A percentile compares a stretch with the other conserved stretches of the same genome.
These are phyloP conservation scores for Conops quadrifasciatus DNA, from an alignment of 2,888 invertebrate species.

Conservation along the genomic window DNA sequence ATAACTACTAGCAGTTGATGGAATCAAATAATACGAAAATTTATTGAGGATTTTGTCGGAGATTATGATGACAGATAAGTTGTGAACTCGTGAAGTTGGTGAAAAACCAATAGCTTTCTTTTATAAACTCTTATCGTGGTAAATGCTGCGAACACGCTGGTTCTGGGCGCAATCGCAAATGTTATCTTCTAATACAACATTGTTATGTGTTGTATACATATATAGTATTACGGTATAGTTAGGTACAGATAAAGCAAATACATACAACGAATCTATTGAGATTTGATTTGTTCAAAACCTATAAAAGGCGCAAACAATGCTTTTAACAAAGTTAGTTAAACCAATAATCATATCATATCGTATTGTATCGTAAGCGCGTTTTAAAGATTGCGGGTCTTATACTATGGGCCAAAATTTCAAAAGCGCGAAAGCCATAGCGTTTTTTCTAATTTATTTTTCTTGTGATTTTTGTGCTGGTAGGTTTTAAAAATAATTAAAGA, in stretches of 20 bases:
- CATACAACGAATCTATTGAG: conserved; percentile 8
- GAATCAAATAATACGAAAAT: too few relatives aligned
- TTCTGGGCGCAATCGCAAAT: too few relatives aligned
- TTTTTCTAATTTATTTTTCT: conserved; percentile 46
- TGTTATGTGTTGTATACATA: conserved; percentile 26
- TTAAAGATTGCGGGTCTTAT: conserved; percentile 49
- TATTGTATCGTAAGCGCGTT: too few relatives aligned
- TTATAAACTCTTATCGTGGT: too few relatives aligned
- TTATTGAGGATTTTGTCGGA: too few relatives aligned
- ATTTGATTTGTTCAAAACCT: conserved; percentile 46
- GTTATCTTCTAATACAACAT: too few relatives aligned
- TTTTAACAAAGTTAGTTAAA: conserved; percentile 51
- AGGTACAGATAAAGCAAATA: conserved; percentile 1
- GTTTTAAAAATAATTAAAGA: conserved; percentile 38
- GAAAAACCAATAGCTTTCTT: too few relatives aligned
- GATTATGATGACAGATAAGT: too few relatives aligned
- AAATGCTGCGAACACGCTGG: too few relatives aligned
- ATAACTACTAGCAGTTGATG: too few relatives aligned
- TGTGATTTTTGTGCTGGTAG: conserved; percentile 48
- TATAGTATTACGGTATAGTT: conserved; percentile 38
- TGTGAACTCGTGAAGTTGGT: too few relatives aligned
- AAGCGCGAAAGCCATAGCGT: conserved; percentile 52
- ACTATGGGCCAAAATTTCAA: conserved; percentile 49
- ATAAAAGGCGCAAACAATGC: conserved; percentile 51
- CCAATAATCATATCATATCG: conserved; percentile 45